Evolutionary conservation across 1,140 invertebrate genomes (phyloP), one percentile per base, ranked within the genome.

Genomic region (Drosophila lacertosa): DNA sequence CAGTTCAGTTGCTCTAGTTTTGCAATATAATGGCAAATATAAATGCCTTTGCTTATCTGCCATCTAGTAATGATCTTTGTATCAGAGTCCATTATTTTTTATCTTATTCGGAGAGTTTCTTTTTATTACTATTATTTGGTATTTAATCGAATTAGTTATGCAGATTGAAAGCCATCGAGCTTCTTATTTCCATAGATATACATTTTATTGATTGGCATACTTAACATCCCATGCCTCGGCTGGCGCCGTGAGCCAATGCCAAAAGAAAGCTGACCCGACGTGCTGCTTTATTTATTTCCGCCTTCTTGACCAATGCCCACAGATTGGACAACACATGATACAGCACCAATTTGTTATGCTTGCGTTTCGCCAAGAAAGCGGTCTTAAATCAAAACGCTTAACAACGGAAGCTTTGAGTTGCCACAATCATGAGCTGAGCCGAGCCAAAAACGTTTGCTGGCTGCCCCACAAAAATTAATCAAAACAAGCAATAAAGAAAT

Each of bases 401-500:
- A 84, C 81, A 84, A 88, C 82, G 82, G 81, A 84, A 84, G 81
- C 81, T 77, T 74, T 72, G 76, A 32, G 40, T 65, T 73, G 50
- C 77, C 67, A 58, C 40, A 53, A 54, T 16, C 40, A 55, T 32
- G 44, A 26, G 24, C 24, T 29, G 7, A n/a, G n/a, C n/a, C n/a
- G n/a, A n/a, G 48, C 48, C 50, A 70, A 53, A 82, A 77, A 62
- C 64, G 53, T 73, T 68, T 74, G 60, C 64, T 78, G 76, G 60
- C 64, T 78, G 76, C 62, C 65, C 69, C 75, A 77, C 75, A 69
- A 81, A 84, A 86, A 75, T 88, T 82, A 88, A 88, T 78, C 77
- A 88, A 81, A 86, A 82, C 63, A 74, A 88, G 80, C 82, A 88
- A 88, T 82, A 74, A 88, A 86, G 82, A 89, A 82, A 82, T 88